These are phyloP conservation scores for Donacobius atricapilla DNA, from an alignment of 2,113 vertebrate species.

Conservation along the genomic window DNA sequence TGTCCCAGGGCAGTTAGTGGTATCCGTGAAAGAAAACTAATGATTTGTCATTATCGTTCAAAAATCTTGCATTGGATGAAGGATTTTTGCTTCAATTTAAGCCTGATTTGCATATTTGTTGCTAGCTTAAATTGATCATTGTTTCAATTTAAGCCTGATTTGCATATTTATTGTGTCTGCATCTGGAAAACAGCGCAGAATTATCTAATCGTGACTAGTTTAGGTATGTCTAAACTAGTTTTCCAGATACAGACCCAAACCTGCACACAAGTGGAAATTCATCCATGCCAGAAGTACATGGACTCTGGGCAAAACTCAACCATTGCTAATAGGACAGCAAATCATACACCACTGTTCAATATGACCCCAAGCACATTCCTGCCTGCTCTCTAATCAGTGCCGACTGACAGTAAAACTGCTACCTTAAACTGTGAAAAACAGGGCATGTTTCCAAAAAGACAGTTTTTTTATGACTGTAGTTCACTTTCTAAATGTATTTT, in stretches of 20 bases:
- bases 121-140: neutral
- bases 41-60: neutral
- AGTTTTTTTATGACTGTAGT: neutral
- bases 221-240: neutral
- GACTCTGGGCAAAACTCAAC: neutral
- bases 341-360: neutral
- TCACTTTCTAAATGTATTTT: neutral
- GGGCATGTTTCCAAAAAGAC: neutral
- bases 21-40: neutral
- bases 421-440: neutral
- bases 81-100: neutral
- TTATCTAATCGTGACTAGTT: neutral
- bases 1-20: neutral
- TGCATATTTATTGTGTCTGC: neutral
- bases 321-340: neutral
- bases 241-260: neutral
- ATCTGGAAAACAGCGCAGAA: neutral
- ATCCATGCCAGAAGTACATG: neutral
- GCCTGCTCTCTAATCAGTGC: neutral
- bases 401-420: neutral
- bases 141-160: neutral
- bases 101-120: neutral
- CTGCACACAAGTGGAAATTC: neutral
- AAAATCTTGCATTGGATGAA: neutral
- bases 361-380: neutral